Base-by-base conservation (phyloP, 1,140 invertebrate species). In the Habropoda laboriosa region DNA sequence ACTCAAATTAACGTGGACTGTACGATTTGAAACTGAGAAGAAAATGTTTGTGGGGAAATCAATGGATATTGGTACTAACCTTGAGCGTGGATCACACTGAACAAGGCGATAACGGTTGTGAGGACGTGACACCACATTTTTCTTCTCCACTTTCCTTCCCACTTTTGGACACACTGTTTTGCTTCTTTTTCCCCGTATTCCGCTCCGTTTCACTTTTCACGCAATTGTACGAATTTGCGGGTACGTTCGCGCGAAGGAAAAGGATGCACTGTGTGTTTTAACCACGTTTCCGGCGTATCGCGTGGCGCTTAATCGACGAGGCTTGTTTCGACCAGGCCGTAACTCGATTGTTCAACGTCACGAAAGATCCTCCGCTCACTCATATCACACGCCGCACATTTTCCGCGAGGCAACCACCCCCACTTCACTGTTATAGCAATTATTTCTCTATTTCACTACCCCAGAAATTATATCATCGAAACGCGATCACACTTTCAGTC, bases 91-190 rank as follows among this genome's bases (percentile, higher is more conserved):
- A 90, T 89, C 83, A 83, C 87, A 83, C 86, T 87, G 78, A 92
- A 81, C 60, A 90, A 82, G 66, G 88, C 85, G 88, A 90, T 81
- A 87, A 92, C 77, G 78, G 88, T 82, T 81, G 87, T 86, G 80
- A 90, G 86, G 82, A 88, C 78, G 86, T 88, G 88, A 88, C 86
- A 88, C 90, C 84, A 89, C 91, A 91, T 92, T 83, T 89, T 90
- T 61, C 80, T 60, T 79, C 74, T 85, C 85, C 85, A 86, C 87
- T 85, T 83, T 89, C 73, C 85, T 87, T 87, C 68, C 80, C 84
- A 74, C 84, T 83, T 86, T 60, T 0, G 24, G 40, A 18, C 45
- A 66, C 73, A 83, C 79, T 58, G 38, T 24, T 3, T 66, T 70
- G 21, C 51, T 27, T 32, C 18, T 64, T 66, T 30, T 35, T 53